Evolutionary conservation across 2,113 vertebrate species (phyloP).

Genomic region (Zosterops pallidus): DNA sequence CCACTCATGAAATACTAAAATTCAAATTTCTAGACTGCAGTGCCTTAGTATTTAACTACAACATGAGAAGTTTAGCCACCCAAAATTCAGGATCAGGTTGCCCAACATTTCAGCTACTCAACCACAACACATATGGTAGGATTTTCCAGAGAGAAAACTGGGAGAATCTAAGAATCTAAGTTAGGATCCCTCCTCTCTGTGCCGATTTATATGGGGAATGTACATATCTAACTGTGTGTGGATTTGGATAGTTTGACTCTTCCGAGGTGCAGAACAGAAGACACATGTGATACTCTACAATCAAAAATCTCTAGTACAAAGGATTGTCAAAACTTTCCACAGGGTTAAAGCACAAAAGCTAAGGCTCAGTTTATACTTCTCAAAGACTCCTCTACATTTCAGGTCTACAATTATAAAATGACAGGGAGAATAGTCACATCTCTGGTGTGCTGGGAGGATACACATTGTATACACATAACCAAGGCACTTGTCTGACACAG

Average conservation of each 20-base stretch:
- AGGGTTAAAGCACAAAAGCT: neutral
- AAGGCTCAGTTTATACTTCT: neutral
- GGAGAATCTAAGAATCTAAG: neutral
- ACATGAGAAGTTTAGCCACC: neutral
- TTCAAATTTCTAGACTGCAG: neutral
- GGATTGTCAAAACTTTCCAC: neutral
- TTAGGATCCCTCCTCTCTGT: neutral
- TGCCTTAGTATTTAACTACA: slow-evolving; percentile 9
- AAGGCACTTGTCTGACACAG: neutral
- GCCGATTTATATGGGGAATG: neutral
- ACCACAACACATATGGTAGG: slow-evolving; percentile 28
- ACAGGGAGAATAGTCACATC: neutral
- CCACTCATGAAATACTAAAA: neutral
- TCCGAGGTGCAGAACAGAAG: neutral
- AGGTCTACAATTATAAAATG: neutral
- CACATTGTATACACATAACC: fast-evolving
- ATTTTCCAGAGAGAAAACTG: slow-evolving; percentile 24
- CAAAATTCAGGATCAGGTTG: slow-evolving; percentile 17
- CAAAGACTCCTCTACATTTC: neutral
- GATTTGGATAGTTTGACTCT: neutral
- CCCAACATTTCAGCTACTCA: slow-evolving; percentile 11
- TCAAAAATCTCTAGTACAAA: neutral
- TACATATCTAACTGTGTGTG: neutral
- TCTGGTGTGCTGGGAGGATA: neutral
- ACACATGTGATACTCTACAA: fast-evolving